A percentile compares a stretch with the other conserved stretches of the same genome.
Evolutionary conservation across 2,888 invertebrate species (phyloP).

Genomic region (Lamellibrachia satsuma): DNA sequence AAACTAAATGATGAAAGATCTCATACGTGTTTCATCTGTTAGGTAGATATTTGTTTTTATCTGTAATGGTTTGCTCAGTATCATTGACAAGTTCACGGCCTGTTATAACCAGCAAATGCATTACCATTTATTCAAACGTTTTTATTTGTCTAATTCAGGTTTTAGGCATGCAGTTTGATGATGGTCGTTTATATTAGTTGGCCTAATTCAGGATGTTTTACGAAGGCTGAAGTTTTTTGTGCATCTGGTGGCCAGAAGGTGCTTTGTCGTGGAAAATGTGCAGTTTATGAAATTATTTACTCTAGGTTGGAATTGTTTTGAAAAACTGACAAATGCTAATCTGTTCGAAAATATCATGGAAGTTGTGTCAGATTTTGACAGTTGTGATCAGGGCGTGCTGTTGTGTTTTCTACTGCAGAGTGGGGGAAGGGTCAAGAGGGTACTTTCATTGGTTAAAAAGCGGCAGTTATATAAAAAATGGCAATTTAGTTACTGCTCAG

Average conservation of each 20-base stretch:
- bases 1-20: neutral
- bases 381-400: neutral
- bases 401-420: neutral
- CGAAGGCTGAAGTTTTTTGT: neutral
- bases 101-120: neutral
- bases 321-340: neutral
- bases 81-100: neutral
- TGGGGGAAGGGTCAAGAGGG: neutral
- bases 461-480: neutral
- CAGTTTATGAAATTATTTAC: neutral
- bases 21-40: neutral
- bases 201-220: neutral
- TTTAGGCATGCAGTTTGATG: neutral
- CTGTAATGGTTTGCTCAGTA: neutral
- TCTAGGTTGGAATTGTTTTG: neutral
- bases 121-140: neutral
- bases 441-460: neutral
- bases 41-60: neutral
- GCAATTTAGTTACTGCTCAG: neutral
- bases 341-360: neutral
- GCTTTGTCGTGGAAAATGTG: neutral
- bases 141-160: neutral
- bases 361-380: neutral
- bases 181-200: neutral
- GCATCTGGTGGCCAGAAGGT: neutral